These are phyloP conservation scores for Drosophila azteca DNA, from an alignment of 1,140 invertebrate genomes.

Conservation along the genomic window DNA sequence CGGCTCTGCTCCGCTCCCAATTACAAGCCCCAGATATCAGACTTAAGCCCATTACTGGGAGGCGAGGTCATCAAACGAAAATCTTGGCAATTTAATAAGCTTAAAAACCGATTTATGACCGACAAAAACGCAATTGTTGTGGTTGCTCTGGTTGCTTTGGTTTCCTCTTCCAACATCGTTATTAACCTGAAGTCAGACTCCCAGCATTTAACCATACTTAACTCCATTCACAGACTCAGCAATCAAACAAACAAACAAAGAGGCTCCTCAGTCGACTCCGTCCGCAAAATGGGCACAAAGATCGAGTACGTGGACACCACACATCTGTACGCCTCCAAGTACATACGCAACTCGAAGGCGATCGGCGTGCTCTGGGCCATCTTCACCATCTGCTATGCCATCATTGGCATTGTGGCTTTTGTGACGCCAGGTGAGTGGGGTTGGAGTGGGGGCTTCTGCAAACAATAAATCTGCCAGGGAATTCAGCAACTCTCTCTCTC, in stretches of 20 bases:
- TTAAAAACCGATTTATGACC: constrained; percentile 65
- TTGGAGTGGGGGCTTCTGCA: constrained; percentile 14
- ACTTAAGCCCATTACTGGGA: constrained; percentile 25
- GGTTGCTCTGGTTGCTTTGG: constrained; percentile 25
- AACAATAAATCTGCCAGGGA: background rate
- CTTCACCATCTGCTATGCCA: constrained; percentile 97
- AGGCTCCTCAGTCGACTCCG: constrained; percentile 23
- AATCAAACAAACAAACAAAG: constrained; percentile 25
- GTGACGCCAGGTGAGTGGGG: constrained; percentile 89
- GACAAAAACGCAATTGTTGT: constrained; percentile 50
- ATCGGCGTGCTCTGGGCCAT: constrained; percentile 98
- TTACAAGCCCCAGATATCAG: constrained; percentile 38
- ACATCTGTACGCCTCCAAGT: constrained; percentile 95
- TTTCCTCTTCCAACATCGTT: constrained; percentile 45
- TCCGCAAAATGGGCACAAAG: constrained; percentile 90
- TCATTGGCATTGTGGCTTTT: constrained; percentile 97
- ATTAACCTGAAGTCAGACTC: constrained; percentile 29
- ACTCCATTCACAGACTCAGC: constrained; percentile 44
- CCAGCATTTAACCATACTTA: constrained; percentile 53
- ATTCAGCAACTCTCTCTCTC: constrained; percentile 1
- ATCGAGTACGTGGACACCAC: constrained; percentile 95
- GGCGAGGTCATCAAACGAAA: constrained; percentile 70
- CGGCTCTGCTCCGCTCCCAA: constrained; percentile 6
- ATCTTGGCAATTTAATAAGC: constrained; percentile 64
- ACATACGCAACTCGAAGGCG: constrained; percentile 97